Conservation (phyloP, 2,888 invertebrate species). For the Heliconius hortense region DNA sequence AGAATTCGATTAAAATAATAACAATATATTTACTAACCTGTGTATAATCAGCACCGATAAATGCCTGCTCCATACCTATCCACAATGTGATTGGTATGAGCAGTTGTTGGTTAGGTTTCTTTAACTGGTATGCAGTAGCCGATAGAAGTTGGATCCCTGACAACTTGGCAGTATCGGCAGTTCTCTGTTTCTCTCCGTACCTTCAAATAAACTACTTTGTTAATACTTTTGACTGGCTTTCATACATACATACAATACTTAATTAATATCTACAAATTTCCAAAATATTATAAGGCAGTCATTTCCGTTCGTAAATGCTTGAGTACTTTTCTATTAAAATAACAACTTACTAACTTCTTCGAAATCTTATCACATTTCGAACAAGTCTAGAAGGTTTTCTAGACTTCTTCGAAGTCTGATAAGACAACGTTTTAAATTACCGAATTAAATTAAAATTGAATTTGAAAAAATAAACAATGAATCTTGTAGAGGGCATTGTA, state of each 20-base stretch:
- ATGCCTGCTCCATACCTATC: conserved; percentile 99
- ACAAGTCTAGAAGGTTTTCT: too few species aligned
- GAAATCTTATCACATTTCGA: too few species aligned
- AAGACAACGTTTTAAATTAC: conserved; percentile 16
- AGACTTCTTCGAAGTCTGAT: conserved; percentile 15
- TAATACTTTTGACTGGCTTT: conserved; percentile 18
- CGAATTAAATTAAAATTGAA: conserved; percentile 14
- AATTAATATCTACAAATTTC: not conserved
- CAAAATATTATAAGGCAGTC: not conserved
- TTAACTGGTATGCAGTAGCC: conserved; percentile 94
- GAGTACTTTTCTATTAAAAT: not conserved
- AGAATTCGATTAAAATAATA: not conserved
- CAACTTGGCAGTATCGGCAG: conserved; percentile 86
- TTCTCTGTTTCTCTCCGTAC: conserved; percentile 92
- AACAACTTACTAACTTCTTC: too few species aligned
- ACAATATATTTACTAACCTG: conserved; percentile 76
- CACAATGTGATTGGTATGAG: conserved; percentile 97
- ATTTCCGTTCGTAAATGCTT: not conserved
- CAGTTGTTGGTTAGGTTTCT: conserved; percentile 94
- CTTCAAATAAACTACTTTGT: conserved; percentile 63
- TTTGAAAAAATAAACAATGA: conserved; percentile 29
- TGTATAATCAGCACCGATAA: conserved; percentile 95
- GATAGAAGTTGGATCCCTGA: conserved; percentile 91
- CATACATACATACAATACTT: not conserved
- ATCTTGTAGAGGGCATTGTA: conserved; percentile 24